These are phyloP conservation scores for Leptopilina boulardi DNA, from an alignment of 1,140 invertebrate genomes.

Conservation along the genomic window DNA sequence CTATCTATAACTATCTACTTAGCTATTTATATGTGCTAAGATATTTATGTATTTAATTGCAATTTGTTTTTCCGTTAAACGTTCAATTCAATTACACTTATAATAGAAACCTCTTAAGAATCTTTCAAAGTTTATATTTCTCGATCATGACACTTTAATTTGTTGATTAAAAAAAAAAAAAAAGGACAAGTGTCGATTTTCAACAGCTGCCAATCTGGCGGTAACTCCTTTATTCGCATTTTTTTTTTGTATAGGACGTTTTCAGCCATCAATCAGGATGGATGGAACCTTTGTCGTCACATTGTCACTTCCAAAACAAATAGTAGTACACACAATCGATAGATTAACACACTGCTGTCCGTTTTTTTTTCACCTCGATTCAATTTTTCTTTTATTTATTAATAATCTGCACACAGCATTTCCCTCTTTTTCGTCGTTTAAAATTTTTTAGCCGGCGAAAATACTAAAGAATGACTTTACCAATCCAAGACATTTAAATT, in stretches of 20 bases:
- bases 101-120: background rate
- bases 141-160: conserved; percentile 42
- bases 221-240: conserved; percentile 48
- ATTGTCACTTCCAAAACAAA: conserved; percentile 72
- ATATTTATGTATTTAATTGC: conserved; percentile 40
- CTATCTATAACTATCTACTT: conserved; percentile 37
- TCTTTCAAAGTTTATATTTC: conserved; percentile 35
- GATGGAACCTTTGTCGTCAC: conserved; percentile 64
- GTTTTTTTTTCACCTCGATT: conserved; percentile 1
- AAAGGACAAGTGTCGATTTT: conserved; percentile 10
- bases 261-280: conserved; percentile 61
- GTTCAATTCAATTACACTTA: background rate
- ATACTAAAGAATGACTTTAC: background rate
- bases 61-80: background rate
- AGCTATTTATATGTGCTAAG: conserved; percentile 40
- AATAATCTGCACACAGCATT: conserved; percentile 31
- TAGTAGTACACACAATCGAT: conserved; percentile 71
- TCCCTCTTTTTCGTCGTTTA: conserved; percentile 33
- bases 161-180: too few species aligned
- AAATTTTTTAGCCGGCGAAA: background rate
- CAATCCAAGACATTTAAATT: conserved; percentile 23
- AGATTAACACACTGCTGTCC: conserved; percentile 66
- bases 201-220: conserved; percentile 44
- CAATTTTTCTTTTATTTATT: background rate
- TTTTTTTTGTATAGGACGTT: conserved; percentile 66